Base-by-base conservation (phyloP, 2,888 invertebrate species). In the Drosophila hamatofila region DNA sequence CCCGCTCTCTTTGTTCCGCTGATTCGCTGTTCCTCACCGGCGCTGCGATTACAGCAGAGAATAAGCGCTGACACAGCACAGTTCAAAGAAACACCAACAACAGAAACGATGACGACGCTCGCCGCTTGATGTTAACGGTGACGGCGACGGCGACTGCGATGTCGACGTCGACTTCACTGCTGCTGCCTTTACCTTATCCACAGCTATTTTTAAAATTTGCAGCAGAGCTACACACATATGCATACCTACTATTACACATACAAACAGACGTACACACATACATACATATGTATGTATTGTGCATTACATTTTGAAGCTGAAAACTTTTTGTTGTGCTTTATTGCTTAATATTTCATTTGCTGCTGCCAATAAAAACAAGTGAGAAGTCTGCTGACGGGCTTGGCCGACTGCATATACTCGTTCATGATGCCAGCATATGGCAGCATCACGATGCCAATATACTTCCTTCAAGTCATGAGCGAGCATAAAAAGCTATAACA, bases 311-410 rank as follows among this genome's bases (percentile, higher is more conserved):
- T 66, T 69, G 52, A 64, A 71, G 78, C 56, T 62, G 56, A 76
- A 78, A 78, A 77, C 57, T 62, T 72, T 72, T 59, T 42, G 23
- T 63, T 66, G 54, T 72, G 61, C 60, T 81, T 81, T 80, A 78
- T 80, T 81, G 78, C 81, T 80, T 71, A 81, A 80, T 80, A 80
- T 81, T 80, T 80, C 75, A 80, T 73, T 51, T 46, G 44, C 49
- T 41, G 66, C 57, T 59, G 66, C 76, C 75, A 72, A 78, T 67
- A 72, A 71, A 72, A 71, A 52, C 2, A 35, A 33, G 33, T 7
- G 14, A 35, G 30, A 35, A 21, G 9, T 23, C 5, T 35, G 21
- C 16, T 35, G 35, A 11, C 9, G 18, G 27, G 18, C 12, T 7
- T 6, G 18, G 6, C n/a, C 27, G 48, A 48, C 4, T 35, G 14